Conservation (phyloP, 2,888 invertebrate genomes). For the Hartigia nigra region DNA sequence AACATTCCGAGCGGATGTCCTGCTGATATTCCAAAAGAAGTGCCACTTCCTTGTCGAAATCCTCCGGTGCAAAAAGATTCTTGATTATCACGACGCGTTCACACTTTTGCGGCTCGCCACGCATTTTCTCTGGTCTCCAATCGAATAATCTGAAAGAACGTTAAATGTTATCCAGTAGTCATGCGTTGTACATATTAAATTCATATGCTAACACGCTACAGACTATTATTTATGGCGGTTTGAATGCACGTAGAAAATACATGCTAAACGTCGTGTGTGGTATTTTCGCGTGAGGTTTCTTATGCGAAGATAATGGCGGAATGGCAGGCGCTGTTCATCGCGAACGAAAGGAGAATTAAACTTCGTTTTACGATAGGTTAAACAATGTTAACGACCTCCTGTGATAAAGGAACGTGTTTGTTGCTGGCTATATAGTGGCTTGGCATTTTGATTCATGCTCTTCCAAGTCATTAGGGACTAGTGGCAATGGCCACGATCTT, state of each 20-base stretch:
- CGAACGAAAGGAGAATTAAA: not conserved
- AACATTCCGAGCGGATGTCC: slow-evolving; percentile 88
- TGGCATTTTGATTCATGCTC: not conserved
- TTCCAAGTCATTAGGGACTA: not conserved
- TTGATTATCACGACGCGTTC: slow-evolving; percentile 93
- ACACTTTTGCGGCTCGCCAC: slow-evolving; percentile 86
- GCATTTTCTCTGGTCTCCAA: slow-evolving; percentile 94
- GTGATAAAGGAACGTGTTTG: not conserved
- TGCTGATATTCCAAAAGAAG: slow-evolving; percentile 91
- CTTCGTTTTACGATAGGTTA: not conserved
- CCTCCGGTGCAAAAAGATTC: slow-evolving; percentile 89
- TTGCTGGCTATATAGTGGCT: not conserved
- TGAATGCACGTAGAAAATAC: not conserved
- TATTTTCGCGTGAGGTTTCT: not conserved
- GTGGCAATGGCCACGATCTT: not conserved
- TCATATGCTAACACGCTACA: not conserved
- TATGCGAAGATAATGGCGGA: not conserved
- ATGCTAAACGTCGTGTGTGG: not conserved
- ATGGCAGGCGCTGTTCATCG: not conserved
- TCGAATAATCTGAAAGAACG: slow-evolving; percentile 79
- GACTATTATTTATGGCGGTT: not conserved
- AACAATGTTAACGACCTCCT: not conserved
- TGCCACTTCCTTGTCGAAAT: slow-evolving; percentile 91
- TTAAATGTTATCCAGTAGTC: not conserved
- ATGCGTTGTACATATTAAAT: not conserved